These are phyloP conservation scores for Hippocampus abdominalis DNA, from an alignment of 2,113 vertebrate genomes.

Conservation along the genomic window DNA sequence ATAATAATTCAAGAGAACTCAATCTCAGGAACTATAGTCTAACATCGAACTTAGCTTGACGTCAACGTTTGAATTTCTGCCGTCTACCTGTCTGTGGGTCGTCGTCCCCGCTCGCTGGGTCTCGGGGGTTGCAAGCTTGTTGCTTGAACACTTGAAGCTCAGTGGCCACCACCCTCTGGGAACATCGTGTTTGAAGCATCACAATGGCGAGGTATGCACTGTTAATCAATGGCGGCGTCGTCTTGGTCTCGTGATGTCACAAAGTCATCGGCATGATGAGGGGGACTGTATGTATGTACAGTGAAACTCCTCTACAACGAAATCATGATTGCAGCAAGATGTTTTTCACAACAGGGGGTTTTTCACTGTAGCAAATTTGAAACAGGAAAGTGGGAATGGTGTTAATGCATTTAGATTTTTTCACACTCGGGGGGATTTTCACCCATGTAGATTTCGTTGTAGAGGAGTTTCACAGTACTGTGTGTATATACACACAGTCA, in stretches of 20 bases:
- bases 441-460: too few relatives aligned
- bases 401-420: too few relatives aligned
- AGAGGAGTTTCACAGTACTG: too few relatives aligned
- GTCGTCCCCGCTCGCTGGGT: not conserved
- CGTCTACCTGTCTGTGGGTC: not conserved
- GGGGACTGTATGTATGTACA: not conserved
- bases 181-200: not conserved
- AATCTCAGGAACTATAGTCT: too few relatives aligned
- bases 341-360: too few relatives aligned
- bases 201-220: not conserved
- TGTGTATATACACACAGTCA: too few relatives aligned
- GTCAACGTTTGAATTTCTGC: not conserved
- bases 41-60: too few relatives aligned
- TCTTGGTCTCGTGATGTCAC: slow-evolving; percentile 1
- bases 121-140: not conserved
- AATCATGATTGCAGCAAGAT: too few relatives aligned
- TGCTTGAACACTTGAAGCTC: not conserved
- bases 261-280: not conserved
- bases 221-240: not conserved
- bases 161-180: not conserved
- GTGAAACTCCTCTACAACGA: too few relatives aligned
- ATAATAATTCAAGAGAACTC: not conserved
- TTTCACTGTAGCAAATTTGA: too few relatives aligned
- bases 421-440: too few relatives aligned
- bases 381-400: too few relatives aligned